Evolutionary conservation across 2,113 vertebrate species (phyloP).

Genomic region (Geococcyx californianus): DNA sequence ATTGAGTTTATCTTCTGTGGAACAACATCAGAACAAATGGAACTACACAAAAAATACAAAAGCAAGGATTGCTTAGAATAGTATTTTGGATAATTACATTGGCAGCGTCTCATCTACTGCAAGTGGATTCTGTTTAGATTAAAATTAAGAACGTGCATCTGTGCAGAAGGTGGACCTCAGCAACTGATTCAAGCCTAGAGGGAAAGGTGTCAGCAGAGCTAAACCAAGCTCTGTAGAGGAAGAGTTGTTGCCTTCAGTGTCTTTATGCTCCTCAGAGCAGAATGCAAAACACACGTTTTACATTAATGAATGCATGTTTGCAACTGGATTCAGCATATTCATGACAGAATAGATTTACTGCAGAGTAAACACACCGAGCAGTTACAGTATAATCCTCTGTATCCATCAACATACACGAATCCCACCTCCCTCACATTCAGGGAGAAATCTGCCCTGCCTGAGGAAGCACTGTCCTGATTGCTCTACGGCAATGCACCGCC

Average conservation of each 20-base stretch:
- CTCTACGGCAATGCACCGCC: accelerated
- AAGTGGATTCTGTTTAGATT: neutral
- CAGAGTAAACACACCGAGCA: neutral
- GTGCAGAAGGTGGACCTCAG: neutral
- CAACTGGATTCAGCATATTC: neutral
- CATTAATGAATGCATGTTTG: neutral
- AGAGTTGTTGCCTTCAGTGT: neutral
- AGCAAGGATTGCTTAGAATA: no score
- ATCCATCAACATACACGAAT: neutral
- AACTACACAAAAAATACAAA: neutral
- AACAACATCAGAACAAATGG: neutral
- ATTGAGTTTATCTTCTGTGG: neutral
- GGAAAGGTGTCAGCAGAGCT: no score
- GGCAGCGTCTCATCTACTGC: neutral
- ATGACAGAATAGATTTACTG: neutral
- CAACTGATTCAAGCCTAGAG: neutral
- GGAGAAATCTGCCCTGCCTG: neutral
- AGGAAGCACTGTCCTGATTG: neutral
- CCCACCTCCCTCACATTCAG: no score
- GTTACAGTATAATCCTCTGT: neutral
- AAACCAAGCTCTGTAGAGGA: neutral
- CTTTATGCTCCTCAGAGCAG: neutral
- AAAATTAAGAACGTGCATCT: neutral
- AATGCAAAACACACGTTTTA: neutral
- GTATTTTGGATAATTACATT: neutral